Evolutionary conservation across 2,797 vertebrate species (phyloP).

Genomic region (Poliocrania exsul): DNA sequence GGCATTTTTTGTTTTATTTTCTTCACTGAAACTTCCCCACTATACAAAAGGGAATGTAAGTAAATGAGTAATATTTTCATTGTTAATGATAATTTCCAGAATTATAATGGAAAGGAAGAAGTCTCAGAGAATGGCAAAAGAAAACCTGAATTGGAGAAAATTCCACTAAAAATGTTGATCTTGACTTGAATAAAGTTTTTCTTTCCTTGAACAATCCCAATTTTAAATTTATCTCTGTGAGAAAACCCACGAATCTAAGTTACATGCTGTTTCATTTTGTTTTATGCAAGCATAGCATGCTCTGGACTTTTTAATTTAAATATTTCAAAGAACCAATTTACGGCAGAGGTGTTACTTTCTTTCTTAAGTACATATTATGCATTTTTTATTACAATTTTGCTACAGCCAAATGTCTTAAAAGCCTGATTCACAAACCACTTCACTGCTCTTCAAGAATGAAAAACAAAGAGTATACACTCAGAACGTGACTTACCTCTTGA

Average conservation of each 20-base stretch:
- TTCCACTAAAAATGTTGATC: constrained; percentile 33
- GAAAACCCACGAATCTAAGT: constrained; percentile 41
- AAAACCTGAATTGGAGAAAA: constrained; percentile 53
- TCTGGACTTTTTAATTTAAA: constrained; percentile 73
- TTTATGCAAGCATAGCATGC: constrained; percentile 62
- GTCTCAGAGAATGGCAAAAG: constrained; percentile 37
- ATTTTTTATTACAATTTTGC: constrained; percentile 74
- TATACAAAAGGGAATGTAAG: constrained; percentile 64
- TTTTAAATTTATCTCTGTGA: constrained; percentile 64
- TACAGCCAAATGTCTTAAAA: constrained; percentile 69
- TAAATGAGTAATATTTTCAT: constrained; percentile 59
- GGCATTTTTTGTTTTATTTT: not conserved
- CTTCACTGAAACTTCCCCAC: constrained; percentile 52
- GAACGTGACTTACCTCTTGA: constrained; percentile 57
- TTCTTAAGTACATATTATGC: constrained; percentile 72
- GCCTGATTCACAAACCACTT: constrained; percentile 66
- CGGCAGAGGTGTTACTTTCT: constrained; percentile 68
- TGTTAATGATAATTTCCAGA: constrained; percentile 63
- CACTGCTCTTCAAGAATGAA: constrained; percentile 67
- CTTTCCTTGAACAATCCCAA: constrained; percentile 25
- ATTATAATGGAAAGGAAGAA: constrained; percentile 49
- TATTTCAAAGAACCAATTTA: constrained; percentile 74
- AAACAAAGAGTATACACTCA: constrained; percentile 66
- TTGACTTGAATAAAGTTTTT: constrained; percentile 47
- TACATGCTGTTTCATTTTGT: constrained; percentile 61